phyloP scores from a whole-genome alignment of 2,113 vertebrate genomes.

The Tyto alba region DNA sequence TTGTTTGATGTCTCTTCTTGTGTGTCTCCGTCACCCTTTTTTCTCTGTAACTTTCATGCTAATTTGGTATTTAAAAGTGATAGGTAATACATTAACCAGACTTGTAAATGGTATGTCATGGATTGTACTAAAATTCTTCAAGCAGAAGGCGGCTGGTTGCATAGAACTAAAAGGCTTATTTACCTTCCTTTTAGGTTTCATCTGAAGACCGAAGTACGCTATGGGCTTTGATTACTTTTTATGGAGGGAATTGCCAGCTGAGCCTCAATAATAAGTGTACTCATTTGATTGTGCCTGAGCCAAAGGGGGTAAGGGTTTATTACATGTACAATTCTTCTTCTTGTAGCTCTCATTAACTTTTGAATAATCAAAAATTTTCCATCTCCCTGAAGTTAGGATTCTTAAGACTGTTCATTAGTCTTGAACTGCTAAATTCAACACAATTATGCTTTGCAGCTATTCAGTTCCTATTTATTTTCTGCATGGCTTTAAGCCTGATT shows the following conservation, averaged over 20 bases:
- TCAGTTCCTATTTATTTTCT: background rate
- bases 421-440: background rate
- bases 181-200: slow-evolving; percentile 75
- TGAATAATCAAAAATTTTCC: background rate
- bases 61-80: background rate
- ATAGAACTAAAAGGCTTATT: background rate
- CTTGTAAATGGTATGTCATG: background rate
- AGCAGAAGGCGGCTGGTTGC: background rate
- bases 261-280: slow-evolving; percentile 93
- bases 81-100: background rate
- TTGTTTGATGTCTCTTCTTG: background rate
- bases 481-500: background rate
- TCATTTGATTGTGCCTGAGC: slow-evolving; percentile 92
- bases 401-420: background rate
- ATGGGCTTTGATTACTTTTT: slow-evolving; percentile 96
- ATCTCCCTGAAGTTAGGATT: background rate
- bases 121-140: background rate
- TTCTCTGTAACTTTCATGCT: background rate
- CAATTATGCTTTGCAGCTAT: background rate
- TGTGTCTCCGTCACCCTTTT: background rate
- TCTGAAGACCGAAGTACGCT: slow-evolving; percentile 85
- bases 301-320: slow-evolving; percentile 87
- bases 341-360: background rate
- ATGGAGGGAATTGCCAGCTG: slow-evolving; percentile 93
- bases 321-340: background rate